phyloP scores from a whole-genome alignment of 2,797 vertebrate species.

The Halcyon smyrnensis region DNA sequence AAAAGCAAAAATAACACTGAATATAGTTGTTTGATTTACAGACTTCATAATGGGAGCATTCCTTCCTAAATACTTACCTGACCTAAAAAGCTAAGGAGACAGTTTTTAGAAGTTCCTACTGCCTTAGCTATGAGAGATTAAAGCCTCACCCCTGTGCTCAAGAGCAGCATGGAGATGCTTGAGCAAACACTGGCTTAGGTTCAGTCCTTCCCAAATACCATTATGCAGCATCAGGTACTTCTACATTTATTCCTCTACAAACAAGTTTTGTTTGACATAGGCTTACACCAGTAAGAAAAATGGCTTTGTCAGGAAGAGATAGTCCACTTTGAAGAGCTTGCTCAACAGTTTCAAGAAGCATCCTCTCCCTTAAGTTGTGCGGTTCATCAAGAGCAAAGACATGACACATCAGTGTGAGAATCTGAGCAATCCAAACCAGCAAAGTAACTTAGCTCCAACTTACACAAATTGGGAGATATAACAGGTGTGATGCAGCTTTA shows the following conservation, averaged over 20 bases:
- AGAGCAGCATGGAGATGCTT: background rate
- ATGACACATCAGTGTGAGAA: background rate
- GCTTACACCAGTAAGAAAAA: background rate
- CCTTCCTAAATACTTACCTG: background rate
- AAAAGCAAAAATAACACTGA: background rate
- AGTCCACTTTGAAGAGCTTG: rapidly evolving
- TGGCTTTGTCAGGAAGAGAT: background rate
- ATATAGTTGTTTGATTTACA: background rate
- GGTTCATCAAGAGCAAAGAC: background rate
- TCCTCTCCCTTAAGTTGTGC: background rate
- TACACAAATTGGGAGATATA: background rate
- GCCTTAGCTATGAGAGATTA: background rate
- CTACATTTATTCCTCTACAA: background rate
- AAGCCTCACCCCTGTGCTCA: background rate
- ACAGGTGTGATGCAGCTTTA: background rate
- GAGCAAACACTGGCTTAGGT: background rate
- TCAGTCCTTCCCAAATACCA: background rate
- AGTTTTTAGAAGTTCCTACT: background rate
- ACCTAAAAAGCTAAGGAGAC: background rate
- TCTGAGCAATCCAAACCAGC: background rate
- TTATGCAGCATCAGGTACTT: background rate
- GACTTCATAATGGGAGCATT: background rate
- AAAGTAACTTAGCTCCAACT: background rate
- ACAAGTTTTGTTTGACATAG: background rate
- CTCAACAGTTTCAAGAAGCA: background rate